Conservation (phyloP, 1,140 invertebrate species). For the Trachymyrmex cornetzi region DNA sequence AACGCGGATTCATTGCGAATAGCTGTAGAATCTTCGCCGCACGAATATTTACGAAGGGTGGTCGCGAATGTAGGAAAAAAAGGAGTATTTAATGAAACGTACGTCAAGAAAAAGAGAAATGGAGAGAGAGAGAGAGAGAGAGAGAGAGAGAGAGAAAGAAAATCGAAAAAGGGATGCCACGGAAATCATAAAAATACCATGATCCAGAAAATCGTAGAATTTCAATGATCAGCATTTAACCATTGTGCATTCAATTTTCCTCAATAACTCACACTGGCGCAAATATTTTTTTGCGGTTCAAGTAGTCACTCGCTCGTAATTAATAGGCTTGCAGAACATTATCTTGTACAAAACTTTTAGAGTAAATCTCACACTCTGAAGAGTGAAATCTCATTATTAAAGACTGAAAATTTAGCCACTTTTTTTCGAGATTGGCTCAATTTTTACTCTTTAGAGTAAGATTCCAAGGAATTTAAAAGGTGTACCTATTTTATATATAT, state of each 20-base stretch:
- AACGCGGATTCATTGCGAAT: slow-evolving; percentile 60
- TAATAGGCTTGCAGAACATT: slow-evolving; percentile 8
- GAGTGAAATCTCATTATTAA: too few species aligned
- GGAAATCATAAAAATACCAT: slow-evolving; percentile 64
- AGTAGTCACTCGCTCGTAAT: slow-evolving; percentile 39
- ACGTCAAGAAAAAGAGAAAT: background rate
- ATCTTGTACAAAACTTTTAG: too few species aligned
- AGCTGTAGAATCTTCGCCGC: slow-evolving; percentile 62
- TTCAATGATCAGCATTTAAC: slow-evolving; percentile 62
- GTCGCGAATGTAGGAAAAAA: slow-evolving; percentile 42
- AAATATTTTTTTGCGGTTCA: slow-evolving; percentile 32
- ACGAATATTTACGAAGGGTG: slow-evolving; percentile 63
- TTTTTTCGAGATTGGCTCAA: too few species aligned
- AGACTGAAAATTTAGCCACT: too few species aligned
- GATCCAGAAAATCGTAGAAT: slow-evolving; percentile 62
- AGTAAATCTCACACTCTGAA: too few species aligned
- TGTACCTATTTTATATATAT: too few species aligned
- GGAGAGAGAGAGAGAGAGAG: background rate
- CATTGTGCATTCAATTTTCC: slow-evolving; percentile 37
- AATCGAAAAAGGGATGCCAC: slow-evolving; percentile 29
- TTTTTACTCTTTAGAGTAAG: too few species aligned
- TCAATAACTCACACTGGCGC: slow-evolving; percentile 11
- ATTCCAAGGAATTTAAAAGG: too few species aligned
- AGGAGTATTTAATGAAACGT: slow-evolving; percentile 60
- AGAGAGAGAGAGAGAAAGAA: too few species aligned